These are phyloP conservation scores for Plotosus lineatus DNA, from an alignment of 2,113 vertebrate genomes.

Conservation along the genomic window DNA sequence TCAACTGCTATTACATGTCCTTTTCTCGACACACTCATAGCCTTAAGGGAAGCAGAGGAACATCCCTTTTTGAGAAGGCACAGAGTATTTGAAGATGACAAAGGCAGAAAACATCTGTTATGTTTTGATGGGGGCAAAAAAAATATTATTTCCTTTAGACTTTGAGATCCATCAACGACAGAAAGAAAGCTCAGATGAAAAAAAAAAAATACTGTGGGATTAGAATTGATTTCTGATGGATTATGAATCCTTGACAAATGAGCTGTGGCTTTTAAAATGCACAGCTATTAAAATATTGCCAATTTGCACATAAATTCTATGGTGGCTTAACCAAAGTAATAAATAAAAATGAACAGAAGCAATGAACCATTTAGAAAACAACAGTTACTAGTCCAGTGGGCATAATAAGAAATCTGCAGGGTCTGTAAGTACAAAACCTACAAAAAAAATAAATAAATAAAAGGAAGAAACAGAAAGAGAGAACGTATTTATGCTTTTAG, in stretches of 20 bases:
- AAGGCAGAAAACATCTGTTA: slow-evolving; percentile 10
- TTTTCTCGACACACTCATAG: slow-evolving; percentile 8
- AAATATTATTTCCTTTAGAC: not conserved
- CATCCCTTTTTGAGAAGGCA: slow-evolving; percentile 10
- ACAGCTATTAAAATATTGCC: not conserved
- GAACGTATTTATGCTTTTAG: no score
- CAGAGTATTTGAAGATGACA: slow-evolving; percentile 4
- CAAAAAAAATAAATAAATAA: no score
- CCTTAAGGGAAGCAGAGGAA: slow-evolving; percentile 26
- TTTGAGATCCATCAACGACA: not conserved
- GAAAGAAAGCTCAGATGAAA: not conserved
- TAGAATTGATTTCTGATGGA: slow-evolving; percentile 1
- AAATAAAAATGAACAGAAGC: slow-evolving; percentile 6
- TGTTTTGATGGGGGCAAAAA: not conserved
- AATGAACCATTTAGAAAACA: not conserved
- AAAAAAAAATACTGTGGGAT: not conserved
- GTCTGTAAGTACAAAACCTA: not conserved
- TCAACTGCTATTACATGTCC: slow-evolving; percentile 6
- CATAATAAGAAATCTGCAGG: not conserved
- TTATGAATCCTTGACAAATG: slow-evolving; percentile 10
- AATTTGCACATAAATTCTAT: not conserved
- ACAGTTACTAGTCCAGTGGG: not conserved
- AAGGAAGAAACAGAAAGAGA: no score
- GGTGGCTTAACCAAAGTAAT: not conserved
- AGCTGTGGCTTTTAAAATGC: slow-evolving; percentile 8